phyloP scores from a whole-genome alignment of 2,888 invertebrate genomes.

The Synanthedon tipuliformis region DNA sequence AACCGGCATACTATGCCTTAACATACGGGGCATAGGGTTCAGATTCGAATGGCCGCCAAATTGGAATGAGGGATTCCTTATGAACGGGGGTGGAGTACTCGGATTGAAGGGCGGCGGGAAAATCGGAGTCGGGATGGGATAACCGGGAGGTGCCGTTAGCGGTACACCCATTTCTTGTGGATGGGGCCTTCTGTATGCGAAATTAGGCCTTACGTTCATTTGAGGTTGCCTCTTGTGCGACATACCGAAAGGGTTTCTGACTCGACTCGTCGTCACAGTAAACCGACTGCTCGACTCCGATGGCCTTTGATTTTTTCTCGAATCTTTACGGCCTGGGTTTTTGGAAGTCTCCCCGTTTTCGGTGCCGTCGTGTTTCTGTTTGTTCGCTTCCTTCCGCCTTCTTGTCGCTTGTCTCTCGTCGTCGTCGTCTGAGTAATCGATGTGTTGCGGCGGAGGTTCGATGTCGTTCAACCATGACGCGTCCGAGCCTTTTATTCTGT shows the following conservation, averaged over 20 bases:
- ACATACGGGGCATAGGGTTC: constrained; percentile 22
- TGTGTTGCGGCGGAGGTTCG: constrained; percentile 81
- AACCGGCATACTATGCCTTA: constrained; percentile 28
- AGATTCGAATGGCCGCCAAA: constrained; percentile 33
- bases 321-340: constrained; percentile 24
- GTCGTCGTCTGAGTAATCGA: constrained; percentile 92
- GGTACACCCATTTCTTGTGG: constrained; percentile 15
- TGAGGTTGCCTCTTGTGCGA: constrained; percentile 29
- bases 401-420: constrained; percentile 73
- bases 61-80: constrained; percentile 24
- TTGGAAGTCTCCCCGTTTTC: constrained; percentile 41
- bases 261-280: constrained; percentile 45
- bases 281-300: constrained; percentile 54
- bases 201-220: constrained; percentile 23
- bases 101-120: constrained; percentile 29
- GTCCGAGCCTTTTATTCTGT: constrained; percentile 85
- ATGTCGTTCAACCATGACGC: constrained; percentile 88
- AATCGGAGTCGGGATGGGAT: constrained; percentile 24
- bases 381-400: constrained; percentile 35
- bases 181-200: constrained; percentile 30
- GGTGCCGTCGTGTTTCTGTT: constrained; percentile 26
- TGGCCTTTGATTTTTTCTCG: constrained; percentile 44
- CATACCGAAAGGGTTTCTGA: constrained; percentile 39
- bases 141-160: constrained; percentile 18
- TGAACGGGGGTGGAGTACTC: constrained; percentile 20